These are phyloP conservation scores for Aplysina aerophoba DNA, from an alignment of 37 sponge, comb jelly and placozoan species.

Conservation along the genomic window DNA sequence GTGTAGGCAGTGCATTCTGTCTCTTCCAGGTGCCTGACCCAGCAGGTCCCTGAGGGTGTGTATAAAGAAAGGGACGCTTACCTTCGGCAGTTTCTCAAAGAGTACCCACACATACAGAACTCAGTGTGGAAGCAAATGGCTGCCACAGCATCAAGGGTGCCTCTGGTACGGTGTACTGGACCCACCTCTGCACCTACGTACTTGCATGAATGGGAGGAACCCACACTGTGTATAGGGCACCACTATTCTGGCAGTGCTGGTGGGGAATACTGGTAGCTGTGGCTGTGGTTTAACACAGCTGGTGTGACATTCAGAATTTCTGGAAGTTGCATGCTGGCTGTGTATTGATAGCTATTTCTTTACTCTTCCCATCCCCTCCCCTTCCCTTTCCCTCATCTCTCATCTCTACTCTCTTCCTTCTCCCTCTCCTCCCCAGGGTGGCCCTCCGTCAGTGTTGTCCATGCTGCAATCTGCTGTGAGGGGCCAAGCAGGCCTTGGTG, in stretches of 20 bases:
- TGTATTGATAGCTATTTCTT: not conserved
- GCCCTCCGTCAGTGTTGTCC: constrained; percentile 39
- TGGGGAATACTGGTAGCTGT: too few species aligned
- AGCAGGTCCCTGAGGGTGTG: constrained; percentile 8
- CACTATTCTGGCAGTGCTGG: too few species aligned
- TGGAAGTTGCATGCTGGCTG: too few species aligned
- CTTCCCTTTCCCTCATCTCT: too few species aligned
- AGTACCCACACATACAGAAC: constrained; percentile 46
- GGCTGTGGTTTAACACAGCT: too few species aligned
- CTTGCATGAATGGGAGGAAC: too few species aligned
- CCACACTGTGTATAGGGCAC: too few species aligned
- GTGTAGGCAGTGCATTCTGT: not conserved
- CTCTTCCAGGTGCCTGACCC: constrained; percentile 2
- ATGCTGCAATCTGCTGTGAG: constrained; percentile 36
- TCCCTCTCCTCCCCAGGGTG: constrained; percentile 36
- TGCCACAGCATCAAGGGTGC: constrained; percentile 45
- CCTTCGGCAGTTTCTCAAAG: constrained; percentile 57
- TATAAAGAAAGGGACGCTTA: constrained; percentile 48
- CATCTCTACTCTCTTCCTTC: not conserved
- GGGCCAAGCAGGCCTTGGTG: constrained; percentile 29
- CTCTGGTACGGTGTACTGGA: too few species aligned
- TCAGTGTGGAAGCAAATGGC: constrained; percentile 55
- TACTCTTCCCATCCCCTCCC: not conserved
- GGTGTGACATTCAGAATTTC: too few species aligned
- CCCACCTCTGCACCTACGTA: too few species aligned